A percentile compares a stretch with the other conserved stretches of the same genome.
Evolutionary conservation across 1,140 invertebrate species (phyloP).

Genomic region (Papilio polytes): DNA sequence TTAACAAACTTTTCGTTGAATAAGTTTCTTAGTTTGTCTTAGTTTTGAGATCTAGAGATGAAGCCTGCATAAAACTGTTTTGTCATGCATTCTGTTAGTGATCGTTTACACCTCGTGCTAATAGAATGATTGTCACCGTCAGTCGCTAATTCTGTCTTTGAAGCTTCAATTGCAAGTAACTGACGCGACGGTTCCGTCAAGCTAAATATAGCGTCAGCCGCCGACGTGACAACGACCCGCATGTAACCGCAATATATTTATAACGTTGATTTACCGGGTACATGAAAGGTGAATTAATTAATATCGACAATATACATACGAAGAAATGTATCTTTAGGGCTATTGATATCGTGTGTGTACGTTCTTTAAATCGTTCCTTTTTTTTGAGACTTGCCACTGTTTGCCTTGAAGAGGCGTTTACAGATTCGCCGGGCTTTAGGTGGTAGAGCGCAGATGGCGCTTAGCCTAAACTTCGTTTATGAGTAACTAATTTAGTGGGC

Average conservation of each 20-base stretch:
- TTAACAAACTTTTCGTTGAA: neutral
- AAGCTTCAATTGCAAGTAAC: neutral
- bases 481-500: too few species aligned
- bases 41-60: too few species aligned
- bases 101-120: constrained; percentile 2
- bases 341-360: neutral
- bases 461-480: too few species aligned
- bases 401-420: too few species aligned
- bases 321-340: neutral
- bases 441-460: too few species aligned
- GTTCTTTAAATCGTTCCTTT: too few species aligned
- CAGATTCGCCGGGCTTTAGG: too few species aligned
- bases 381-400: too few species aligned
- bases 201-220: neutral
- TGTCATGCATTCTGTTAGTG: neutral
- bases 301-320: neutral
- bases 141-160: neutral
- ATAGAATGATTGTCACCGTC: neutral
- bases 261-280: neutral
- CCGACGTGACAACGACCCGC: neutral
- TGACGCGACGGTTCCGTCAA: neutral
- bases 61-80: too few species aligned
- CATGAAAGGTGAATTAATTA: neutral
- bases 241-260: constrained; percentile 8
- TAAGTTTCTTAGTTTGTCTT: neutral